These are phyloP conservation scores for Molossus alvarezi DNA, from an alignment of 2,797 vertebrate genomes.

Conservation along the genomic window DNA sequence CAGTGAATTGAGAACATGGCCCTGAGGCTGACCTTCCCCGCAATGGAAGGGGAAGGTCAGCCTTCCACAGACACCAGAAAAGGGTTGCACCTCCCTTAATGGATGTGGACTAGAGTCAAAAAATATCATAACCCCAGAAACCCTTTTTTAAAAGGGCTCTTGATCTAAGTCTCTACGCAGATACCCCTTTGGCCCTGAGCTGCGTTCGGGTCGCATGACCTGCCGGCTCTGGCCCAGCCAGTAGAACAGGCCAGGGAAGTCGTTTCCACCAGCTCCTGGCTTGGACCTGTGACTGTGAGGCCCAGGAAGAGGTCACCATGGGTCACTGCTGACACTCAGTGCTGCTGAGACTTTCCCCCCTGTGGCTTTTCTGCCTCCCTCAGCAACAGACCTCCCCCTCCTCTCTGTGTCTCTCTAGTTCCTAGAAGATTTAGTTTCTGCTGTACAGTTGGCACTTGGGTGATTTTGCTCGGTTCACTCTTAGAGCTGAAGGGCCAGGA, in stretches of 20 bases:
- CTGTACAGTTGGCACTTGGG: background rate
- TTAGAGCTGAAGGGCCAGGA: background rate
- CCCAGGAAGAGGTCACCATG: background rate
- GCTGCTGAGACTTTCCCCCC: background rate
- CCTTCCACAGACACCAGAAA: background rate
- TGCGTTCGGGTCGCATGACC: background rate
- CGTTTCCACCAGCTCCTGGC: background rate
- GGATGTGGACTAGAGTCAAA: background rate
- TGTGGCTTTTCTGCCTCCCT: background rate
- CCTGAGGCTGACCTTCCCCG: background rate
- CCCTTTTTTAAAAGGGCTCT: background rate
- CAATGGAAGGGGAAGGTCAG: no score
- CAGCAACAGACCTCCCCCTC: background rate
- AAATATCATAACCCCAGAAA: background rate
- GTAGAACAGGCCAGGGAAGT: background rate
- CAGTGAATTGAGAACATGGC: background rate
- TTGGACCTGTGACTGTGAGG: background rate
- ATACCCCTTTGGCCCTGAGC: background rate
- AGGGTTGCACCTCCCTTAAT: background rate
- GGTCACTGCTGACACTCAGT: background rate
- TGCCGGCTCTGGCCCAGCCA: background rate
- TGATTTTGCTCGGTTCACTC: background rate
- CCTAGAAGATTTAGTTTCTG: background rate
- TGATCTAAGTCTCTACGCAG: background rate
- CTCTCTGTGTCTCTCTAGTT: background rate